These are phyloP conservation scores for Halictus rubicundus DNA, from an alignment of 1,140 invertebrate genomes.

Conservation along the genomic window DNA sequence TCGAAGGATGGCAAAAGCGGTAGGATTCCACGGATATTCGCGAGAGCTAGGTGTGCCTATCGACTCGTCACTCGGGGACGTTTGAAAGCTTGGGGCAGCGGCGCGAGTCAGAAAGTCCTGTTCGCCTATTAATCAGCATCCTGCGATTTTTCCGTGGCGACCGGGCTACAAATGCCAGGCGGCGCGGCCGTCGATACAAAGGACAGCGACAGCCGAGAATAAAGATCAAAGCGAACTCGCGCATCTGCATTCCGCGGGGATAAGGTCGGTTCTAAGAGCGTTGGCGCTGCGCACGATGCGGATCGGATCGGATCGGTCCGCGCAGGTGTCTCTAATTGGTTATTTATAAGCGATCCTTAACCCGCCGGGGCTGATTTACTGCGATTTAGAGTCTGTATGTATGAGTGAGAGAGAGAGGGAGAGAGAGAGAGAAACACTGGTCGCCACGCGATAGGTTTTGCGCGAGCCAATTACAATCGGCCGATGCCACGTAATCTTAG, in stretches of 20 bases:
- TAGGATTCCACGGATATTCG: background rate
- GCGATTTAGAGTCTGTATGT: conserved; percentile 39
- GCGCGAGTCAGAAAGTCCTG: background rate
- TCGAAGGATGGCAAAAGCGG: background rate
- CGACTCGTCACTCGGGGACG: background rate
- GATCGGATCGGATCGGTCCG: background rate
- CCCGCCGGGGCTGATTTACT: conserved; percentile 61
- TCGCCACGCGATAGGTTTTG: conserved; percentile 52
- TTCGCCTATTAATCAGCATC: conserved; percentile 44
- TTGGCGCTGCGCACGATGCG: no score
- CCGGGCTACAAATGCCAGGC: conserved; percentile 46
- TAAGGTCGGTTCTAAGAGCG: conserved; percentile 44
- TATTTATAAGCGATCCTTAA: conserved; percentile 69
- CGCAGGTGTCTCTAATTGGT: conserved; percentile 69
- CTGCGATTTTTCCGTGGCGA: background rate
- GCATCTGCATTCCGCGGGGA: conserved; percentile 66
- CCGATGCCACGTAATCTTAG: conserved; percentile 63
- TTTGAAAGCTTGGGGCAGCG: background rate
- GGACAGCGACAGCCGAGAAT: conserved; percentile 40
- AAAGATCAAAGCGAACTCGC: conserved; percentile 64
- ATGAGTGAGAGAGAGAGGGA: background rate
- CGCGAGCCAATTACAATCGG: conserved; percentile 65
- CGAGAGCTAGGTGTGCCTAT: background rate
- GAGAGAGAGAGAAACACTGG: background rate
- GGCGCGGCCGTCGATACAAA: conserved; percentile 48